Base-by-base conservation (phyloP, 2,797 vertebrate species). In the Sebastes nivosus region DNA sequence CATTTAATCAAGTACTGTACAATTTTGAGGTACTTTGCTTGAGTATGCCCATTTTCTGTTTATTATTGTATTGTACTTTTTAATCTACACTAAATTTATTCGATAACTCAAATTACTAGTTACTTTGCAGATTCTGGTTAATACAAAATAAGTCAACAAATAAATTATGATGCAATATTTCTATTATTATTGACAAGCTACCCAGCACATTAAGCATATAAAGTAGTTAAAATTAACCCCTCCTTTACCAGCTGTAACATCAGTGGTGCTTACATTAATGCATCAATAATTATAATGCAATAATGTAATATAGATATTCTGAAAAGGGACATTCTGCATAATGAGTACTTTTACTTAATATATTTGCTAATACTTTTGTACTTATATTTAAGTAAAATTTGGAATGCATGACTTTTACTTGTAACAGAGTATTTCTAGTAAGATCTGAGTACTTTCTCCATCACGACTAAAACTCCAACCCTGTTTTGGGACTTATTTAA, bases 1-100 rank as follows among this genome's bases (percentile, higher is more conserved):
- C 38, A 42, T 42, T 42, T 42, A 42, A 2, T 42, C 38, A 42
- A 42, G 14, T 42, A 42, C 38, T 42, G 38, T 42, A 16, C 38
- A 42, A 42, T 42, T 42, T 42, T 42, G 14, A 42, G 38, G 38
- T 42, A 42, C 38, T 42, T 42, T 42, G 13, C 14, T 42, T 42
- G 38, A 16, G 13, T 0, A 42, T 42, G 38, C 14, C 2, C 38
- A 42, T 42, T 42, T 42, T 42, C 38, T 42, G 0, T 1, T 42
- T 14, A 42, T 42, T 42, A 3, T 16, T 6, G 38, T 42, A 42
- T 42, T 42, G 13, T 46, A 46, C 6, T 46, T 18, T 46, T 3
- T 46, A 46, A 1, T 18, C 16, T 18, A 18, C 16, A 42, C 0
- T 42, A 42, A 42, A 42, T 42, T 6, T 6, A 42, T 42, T 42